Conservation (phyloP, 2,888 invertebrate species). For the Cheilosia vulpina region DNA sequence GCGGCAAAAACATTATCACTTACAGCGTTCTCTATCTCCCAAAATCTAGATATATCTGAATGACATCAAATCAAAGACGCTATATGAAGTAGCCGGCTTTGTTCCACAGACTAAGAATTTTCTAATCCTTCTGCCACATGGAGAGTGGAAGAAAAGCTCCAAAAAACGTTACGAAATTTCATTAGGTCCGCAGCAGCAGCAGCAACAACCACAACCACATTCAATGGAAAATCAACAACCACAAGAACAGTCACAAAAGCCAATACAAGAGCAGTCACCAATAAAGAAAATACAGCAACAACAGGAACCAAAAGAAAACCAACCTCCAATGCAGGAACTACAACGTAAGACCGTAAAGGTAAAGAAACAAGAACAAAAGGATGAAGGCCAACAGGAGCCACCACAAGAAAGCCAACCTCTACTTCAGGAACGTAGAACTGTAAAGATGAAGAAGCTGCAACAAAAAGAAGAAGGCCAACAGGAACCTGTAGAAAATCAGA, state of each 20-base stretch:
- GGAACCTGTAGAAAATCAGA: background rate
- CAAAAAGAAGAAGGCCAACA: background rate
- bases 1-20: background rate
- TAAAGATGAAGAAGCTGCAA: background rate
- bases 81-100: constrained; percentile 81
- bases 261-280: background rate
- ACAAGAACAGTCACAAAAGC: background rate
- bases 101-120: constrained; percentile 79
- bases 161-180: constrained; percentile 79
- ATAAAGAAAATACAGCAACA: background rate
- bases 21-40: constrained; percentile 19
- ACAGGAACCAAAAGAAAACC: background rate
- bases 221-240: background rate
- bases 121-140: constrained; percentile 79
- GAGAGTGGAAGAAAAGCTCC: constrained; percentile 80
- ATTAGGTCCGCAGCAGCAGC: constrained; percentile 52
- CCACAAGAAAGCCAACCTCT: background rate
- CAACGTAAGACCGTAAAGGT: background rate
- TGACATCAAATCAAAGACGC: constrained; percentile 77
- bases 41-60: constrained; percentile 80
- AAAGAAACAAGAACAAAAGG: background rate
- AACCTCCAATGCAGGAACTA: background rate
- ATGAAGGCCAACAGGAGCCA: background rate
- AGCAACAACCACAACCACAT: constrained; percentile 17
- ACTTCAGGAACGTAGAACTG: background rate